Evolutionary conservation across 2,888 invertebrate species (phyloP), one percentile per base, ranked within the genome.

Genomic region (Eristalinus sepulchralis): DNA sequence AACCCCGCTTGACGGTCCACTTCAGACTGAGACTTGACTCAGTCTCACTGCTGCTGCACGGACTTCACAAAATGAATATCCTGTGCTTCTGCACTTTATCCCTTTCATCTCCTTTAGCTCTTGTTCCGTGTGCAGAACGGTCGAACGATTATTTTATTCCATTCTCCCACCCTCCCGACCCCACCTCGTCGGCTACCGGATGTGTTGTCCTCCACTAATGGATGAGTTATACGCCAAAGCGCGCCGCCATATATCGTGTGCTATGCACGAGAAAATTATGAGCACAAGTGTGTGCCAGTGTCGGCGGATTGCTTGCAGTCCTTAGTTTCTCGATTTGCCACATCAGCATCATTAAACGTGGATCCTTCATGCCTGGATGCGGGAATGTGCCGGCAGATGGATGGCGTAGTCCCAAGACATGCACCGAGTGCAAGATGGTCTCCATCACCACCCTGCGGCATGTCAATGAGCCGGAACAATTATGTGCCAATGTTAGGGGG

Each of bases 311-410:
- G 60, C 66, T 55, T 33, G 55, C 67, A 85, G 84, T 82, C 82
- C 68, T 78, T 78, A 77, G 77, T 82, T 85, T 78, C 77, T 85
- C 63, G 82, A 85, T 85, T 85, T 85, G 85, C 85, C 59, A 70
- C 85, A 85, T 85, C 82, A 85, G 85, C 85, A 85, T 85, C 85
- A 85, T 85, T 85, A 85, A 85, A 82, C 73, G 82, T 82, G 73
- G 82, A 85, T 85, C 73, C 63, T 73, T 78, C 82, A 75, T 68
- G 53, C 70, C 60, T 70, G 13, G 34, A 20, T 66, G 31, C 36
- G 20, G 17, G 36, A 31, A 27, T 13, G 13, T 17, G 47, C 17
- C 36, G 17, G 17, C n/a, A 20, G n/a, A 59, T 31, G 33, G 36
- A 22, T 22, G 47, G 17, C 47, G 59, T 33, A 68, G 36, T 68